Evolutionary conservation across 2,113 vertebrate genomes (phyloP).

Genomic region (Pollimyrus isidori): DNA sequence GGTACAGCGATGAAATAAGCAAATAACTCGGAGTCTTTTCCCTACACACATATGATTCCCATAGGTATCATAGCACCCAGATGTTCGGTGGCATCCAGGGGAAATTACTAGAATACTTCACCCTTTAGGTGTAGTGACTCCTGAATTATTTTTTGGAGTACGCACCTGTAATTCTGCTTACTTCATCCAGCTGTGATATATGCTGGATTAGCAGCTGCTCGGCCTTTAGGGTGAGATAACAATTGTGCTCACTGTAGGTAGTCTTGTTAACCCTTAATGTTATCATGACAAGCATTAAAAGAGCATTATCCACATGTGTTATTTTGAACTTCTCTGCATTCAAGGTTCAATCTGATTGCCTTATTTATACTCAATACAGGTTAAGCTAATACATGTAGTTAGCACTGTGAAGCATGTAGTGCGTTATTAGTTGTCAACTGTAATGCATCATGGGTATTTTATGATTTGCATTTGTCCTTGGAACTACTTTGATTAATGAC

Average conservation of each 20-base stretch:
- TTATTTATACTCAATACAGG: neutral
- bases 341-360: neutral
- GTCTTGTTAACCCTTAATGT: neutral
- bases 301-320: neutral
- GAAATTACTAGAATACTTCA: neutral
- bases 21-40: neutral
- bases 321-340: neutral
- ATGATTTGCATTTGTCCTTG: neutral
- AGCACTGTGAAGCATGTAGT: neutral
- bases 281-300: neutral
- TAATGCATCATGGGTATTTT: neutral
- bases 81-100: neutral
- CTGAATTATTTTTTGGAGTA: neutral
- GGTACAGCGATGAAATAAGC: neutral
- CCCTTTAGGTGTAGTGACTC: neutral
- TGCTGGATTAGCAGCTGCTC: neutral
- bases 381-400: neutral
- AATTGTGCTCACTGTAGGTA: neutral
- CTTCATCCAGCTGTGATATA: slow-evolving; percentile 1
- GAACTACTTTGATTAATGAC: neutral
- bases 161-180: neutral
- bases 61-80: neutral
- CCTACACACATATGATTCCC: neutral
- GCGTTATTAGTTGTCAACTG: neutral
- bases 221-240: neutral